Conservation (phyloP, 92 coral and sea anemone genomes). For the Montipora capitata region DNA sequence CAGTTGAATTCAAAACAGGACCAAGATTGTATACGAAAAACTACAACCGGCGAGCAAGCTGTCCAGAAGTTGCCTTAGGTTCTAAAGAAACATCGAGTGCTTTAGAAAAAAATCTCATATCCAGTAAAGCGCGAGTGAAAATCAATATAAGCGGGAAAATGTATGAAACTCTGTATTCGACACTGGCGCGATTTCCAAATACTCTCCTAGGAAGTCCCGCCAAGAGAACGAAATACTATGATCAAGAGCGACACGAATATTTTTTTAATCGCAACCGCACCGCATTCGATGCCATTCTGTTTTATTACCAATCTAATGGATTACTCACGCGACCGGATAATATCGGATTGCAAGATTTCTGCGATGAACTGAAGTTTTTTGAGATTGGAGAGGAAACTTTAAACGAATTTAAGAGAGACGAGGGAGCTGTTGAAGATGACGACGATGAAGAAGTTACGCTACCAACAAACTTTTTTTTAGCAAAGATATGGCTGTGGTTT, state of each 20-base stretch:
- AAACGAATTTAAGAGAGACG: conserved; percentile 75
- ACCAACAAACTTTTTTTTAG: conserved; percentile 62
- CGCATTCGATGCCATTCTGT: conserved; percentile 95
- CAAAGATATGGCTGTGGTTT: conserved; percentile 83
- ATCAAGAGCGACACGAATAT: conserved; percentile 80
- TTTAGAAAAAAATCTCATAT: background rate
- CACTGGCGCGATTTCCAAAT: conserved; percentile 88
- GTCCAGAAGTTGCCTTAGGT: conserved; percentile 18
- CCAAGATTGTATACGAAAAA: conserved; percentile 31
- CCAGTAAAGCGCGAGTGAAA: conserved; percentile 43
- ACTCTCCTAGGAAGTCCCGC: conserved; percentile 87
- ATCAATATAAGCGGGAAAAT: conserved; percentile 91
- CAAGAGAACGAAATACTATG: conserved; percentile 82
- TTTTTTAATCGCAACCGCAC: conserved; percentile 91
- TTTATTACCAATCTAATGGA: conserved; percentile 95
- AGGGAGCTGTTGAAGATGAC: conserved; percentile 70
- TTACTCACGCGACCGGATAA: conserved; percentile 89
- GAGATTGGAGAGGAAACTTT: conserved; percentile 84
- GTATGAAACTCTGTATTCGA: conserved; percentile 90
- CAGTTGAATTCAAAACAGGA: conserved; percentile 18
- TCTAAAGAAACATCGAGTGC: background rate
- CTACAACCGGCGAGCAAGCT: conserved; percentile 46
- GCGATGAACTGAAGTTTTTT: conserved; percentile 88
- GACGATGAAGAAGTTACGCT: conserved; percentile 51
- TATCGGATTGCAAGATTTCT: conserved; percentile 85